Percentiles rank a stretch among this genome's conserved stretches.
phyloP scores from a whole-genome alignment of 2,113 vertebrate species.

The human (Homo sapiens) region DNA sequence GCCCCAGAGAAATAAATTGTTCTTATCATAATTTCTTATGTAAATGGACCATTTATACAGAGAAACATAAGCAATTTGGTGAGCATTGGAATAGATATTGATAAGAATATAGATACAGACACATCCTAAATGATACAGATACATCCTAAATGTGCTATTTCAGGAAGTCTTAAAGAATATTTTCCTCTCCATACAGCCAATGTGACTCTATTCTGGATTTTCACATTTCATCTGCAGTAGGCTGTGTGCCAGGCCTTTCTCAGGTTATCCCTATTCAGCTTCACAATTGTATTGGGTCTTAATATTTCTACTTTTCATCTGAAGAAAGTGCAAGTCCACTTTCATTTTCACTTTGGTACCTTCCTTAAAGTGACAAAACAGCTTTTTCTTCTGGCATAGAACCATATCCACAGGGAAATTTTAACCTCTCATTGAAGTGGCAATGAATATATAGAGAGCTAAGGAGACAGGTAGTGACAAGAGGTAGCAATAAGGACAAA shows the following conservation, averaged over 20 bases:
- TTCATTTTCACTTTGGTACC: not conserved
- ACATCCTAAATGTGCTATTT: not conserved
- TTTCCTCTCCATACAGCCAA: not conserved
- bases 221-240: not conserved
- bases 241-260: no score
- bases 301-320: no score
- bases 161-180: not conserved
- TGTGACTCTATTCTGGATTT: not conserved
- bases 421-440: not conserved
- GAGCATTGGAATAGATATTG: not conserved
- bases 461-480: accelerated
- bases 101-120: not conserved
- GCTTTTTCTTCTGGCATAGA: not conserved
- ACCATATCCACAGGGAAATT: not conserved
- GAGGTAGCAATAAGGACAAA: not conserved
- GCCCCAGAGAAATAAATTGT: slow-evolving; percentile 52
- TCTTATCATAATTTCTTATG: slow-evolving; percentile 55
- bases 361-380: not conserved
- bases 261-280: no score
- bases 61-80: slow-evolving; percentile 20
- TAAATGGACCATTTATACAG: slow-evolving; percentile 30
- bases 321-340: no score
- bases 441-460: not conserved
- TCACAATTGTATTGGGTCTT: no score
- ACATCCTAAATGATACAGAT: not conserved